Evolutionary conservation across 2,888 invertebrate species (phyloP), one percentile per base, ranked within the genome.

Genomic region (Byasa hedistus): DNA sequence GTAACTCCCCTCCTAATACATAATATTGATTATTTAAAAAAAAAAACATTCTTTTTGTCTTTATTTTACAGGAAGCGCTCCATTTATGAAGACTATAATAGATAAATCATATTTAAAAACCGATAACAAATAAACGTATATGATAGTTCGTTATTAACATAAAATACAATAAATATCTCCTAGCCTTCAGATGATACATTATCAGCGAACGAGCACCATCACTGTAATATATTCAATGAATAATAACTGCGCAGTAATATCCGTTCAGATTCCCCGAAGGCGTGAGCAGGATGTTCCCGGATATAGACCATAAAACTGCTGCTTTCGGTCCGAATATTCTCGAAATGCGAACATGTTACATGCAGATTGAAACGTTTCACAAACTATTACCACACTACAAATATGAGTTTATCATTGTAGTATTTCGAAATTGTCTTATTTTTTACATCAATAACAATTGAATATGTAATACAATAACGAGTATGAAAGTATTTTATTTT

Each of bases 1-100:
- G 98, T 72, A 99, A 91, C 70, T 96, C 94, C 77, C 94, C 90
- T 83, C 97, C 97, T 93, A 72, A 27, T 57, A 51, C 39, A 39
- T 3, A 39, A 39, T 39, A 39, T 15, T 39, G 39, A 39, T 39
- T 10, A 39, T 51, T 15, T 48, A 15, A 1, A 48, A 48, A 48
- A 32, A 32, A 32, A 32, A 10, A 1, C 1, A 32, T 32, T n/a
- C n/a, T 48, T 48, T 4, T 48, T 17, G 17, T 48, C n/a, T 48
- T 5, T 48, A 48, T 48, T 5, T 48, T 19, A n/a, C n/a, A n/a
- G 19, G 32, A 10, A 32, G 32, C 8, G n/a, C n/a, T n/a, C n/a
- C n/a, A n/a, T n/a, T n/a, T n/a, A n/a, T n/a, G n/a, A n/a, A n/a
- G n/a, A n/a, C n/a, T 27, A 5, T 27, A 27, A 27, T 27, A 27